phyloP scores from a whole-genome alignment of 2,797 vertebrate species.

The Cephalopachus bancanus region DNA sequence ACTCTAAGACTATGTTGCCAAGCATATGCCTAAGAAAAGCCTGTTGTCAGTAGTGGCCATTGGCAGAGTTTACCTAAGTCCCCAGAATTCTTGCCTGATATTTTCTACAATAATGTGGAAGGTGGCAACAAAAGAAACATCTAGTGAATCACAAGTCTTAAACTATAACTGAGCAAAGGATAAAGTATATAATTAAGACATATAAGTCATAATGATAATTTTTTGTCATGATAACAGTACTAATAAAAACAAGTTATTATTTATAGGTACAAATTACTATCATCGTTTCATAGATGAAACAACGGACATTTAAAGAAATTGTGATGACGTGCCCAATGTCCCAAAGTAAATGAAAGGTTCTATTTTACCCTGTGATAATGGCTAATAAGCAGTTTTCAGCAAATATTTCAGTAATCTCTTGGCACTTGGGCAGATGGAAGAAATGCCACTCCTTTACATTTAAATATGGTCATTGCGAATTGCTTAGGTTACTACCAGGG shows the following conservation, averaged over 20 bases:
- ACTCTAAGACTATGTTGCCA: background rate
- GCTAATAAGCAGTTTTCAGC: background rate
- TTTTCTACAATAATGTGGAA: background rate
- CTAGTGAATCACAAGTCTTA: background rate
- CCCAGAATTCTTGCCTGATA: background rate
- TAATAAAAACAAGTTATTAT: background rate
- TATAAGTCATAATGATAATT: background rate
- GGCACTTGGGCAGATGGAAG: background rate
- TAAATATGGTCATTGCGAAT: background rate
- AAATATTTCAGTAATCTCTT: background rate
- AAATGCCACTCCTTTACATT: background rate
- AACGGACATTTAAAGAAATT: background rate
- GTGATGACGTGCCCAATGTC: background rate
- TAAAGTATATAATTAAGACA: background rate
- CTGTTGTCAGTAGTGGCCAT: background rate
- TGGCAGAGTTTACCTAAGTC: background rate
- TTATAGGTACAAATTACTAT: background rate
- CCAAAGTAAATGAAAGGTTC: background rate
- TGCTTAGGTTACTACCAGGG: background rate
- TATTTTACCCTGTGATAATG: background rate
- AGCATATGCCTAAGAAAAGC: background rate
- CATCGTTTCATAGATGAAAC: background rate
- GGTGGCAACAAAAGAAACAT: background rate
- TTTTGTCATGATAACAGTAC: background rate
- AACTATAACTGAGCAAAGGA: background rate